These are phyloP conservation scores for Antigone vipio DNA, from an alignment of 2,113 vertebrate species.

Conservation along the genomic window DNA sequence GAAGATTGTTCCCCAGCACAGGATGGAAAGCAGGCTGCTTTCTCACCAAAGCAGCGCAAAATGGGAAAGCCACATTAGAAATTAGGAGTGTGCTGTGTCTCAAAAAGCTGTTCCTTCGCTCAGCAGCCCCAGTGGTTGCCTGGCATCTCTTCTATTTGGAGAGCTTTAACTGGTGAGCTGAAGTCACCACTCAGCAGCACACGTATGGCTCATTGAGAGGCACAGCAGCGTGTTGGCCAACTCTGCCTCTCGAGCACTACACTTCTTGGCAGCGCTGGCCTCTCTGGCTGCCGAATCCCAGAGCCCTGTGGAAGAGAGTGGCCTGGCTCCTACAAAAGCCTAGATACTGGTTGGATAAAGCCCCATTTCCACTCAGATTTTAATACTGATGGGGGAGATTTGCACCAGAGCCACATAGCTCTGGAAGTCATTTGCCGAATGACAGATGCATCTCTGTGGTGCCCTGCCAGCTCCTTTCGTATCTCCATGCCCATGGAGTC, in stretches of 20 bases:
- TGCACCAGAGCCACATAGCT: background rate
- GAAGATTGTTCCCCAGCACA: background rate
- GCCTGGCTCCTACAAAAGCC: background rate
- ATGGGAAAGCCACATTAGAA: background rate
- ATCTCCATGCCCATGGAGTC: background rate
- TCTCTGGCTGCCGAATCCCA: background rate
- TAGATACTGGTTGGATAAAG: background rate
- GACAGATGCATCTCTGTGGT: accelerated
- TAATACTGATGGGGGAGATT: background rate
- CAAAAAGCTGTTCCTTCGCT: background rate
- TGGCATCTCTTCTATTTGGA: background rate
- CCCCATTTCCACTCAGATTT: background rate
- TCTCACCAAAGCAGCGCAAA: background rate
- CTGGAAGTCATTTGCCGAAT: background rate
- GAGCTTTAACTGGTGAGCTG: background rate
- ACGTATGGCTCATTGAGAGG: background rate
- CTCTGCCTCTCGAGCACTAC: background rate
- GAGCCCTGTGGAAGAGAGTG: background rate
- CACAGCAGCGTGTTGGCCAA: background rate
- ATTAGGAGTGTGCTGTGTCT: background rate
- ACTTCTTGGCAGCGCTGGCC: background rate
- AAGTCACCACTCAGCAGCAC: background rate
- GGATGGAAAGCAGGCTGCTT: background rate
- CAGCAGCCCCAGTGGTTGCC: background rate
- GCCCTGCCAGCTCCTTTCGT: background rate